phyloP scores from a whole-genome alignment of 2,113 vertebrate genomes.

The Muscicapa adusta region DNA sequence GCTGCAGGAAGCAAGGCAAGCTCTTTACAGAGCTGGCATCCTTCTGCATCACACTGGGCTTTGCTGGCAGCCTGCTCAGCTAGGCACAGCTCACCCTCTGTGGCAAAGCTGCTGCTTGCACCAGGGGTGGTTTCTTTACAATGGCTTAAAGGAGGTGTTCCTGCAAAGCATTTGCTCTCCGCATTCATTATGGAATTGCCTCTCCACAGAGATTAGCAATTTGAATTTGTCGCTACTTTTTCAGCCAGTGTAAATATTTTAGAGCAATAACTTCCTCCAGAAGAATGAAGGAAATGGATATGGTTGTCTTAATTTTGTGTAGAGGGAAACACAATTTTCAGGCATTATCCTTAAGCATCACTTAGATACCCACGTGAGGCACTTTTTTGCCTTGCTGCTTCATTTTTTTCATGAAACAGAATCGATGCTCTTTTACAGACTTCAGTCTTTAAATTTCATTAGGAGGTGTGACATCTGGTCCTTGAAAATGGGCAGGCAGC shows the following conservation, averaged over 20 bases:
- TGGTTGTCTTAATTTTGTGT: not conserved
- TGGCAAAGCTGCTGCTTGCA: not conserved
- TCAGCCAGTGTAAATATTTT: conserved; percentile 17
- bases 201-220: conserved; percentile 10
- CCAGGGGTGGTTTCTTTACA: not conserved
- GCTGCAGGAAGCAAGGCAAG: not conserved
- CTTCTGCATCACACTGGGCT: not conserved
- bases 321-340: not conserved
- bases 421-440: not conserved
- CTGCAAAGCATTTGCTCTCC: not conserved
- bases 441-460: not conserved
- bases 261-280: not conserved
- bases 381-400: not conserved
- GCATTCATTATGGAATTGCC: not conserved
- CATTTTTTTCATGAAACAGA: not conserved
- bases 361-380: not conserved
- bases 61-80: not conserved
- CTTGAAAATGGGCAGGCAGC: not conserved
- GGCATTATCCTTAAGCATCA: not conserved
- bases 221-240: conserved; percentile 30
- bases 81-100: not conserved
- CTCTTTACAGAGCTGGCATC: not conserved
- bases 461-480: not conserved
- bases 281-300: not conserved
- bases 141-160: not conserved